Percentiles rank a stretch among this genome's conserved stretches.
These are phyloP conservation scores for Pachyrhynchus sulphureomaculatus DNA, from an alignment of 1,140 invertebrate species.

Conservation along the genomic window DNA sequence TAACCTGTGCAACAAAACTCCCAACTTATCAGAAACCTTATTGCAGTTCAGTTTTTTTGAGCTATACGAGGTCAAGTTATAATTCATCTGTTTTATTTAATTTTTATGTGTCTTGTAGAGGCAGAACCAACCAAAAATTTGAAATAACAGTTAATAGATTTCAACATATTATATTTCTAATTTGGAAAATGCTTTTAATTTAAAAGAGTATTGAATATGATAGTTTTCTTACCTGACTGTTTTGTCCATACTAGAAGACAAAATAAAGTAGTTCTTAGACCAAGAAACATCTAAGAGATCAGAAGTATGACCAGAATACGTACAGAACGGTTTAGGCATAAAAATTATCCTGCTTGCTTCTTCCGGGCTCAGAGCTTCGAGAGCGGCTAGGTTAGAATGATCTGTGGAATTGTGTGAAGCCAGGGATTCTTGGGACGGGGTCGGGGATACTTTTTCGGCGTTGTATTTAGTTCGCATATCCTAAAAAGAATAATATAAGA, in stretches of 20 bases:
- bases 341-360: constrained; percentile 71
- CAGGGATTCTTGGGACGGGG: constrained; percentile 85
- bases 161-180: too few species aligned
- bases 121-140: too few species aligned
- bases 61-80: too few species aligned
- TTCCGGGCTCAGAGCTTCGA: constrained; percentile 49
- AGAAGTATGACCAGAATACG: constrained; percentile 92
- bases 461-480: constrained; percentile 94
- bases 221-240: constrained; percentile 74
- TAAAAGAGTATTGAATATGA: too few species aligned
- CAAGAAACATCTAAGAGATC: constrained; percentile 96
- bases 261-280: constrained; percentile 98
- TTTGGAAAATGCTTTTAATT: too few species aligned
- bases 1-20: too few species aligned
- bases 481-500: constrained; percentile 57
- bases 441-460: constrained; percentile 84
- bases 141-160: too few species aligned
- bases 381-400: constrained; percentile 57
- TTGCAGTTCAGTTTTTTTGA: too few species aligned
- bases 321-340: constrained; percentile 90
- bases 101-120: too few species aligned
- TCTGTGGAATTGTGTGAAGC: constrained; percentile 76
- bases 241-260: constrained; percentile 98
- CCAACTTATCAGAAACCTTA: too few species aligned
- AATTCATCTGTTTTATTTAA: too few species aligned